Percentiles rank a stretch among this genome's conserved stretches.
phyloP scores from a whole-genome alignment of 2,113 vertebrate genomes.

The Varanus salvator region DNA sequence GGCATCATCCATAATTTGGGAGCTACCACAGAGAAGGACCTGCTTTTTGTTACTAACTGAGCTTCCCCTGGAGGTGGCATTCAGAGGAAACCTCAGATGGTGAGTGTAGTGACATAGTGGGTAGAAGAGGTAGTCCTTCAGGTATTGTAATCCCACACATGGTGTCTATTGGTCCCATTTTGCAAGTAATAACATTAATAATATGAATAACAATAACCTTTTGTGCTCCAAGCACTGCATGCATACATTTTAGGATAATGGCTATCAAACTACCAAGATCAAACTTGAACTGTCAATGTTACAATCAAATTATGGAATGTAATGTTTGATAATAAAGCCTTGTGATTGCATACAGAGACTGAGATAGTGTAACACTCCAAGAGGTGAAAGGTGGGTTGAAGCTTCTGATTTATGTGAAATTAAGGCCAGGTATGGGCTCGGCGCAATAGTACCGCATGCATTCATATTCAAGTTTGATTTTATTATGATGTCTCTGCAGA shows the following conservation, averaged over 20 bases:
- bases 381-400: conserved; percentile 36
- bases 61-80: too few species aligned
- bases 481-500: background rate
- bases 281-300: conserved; percentile 36
- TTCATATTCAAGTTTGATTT: background rate
- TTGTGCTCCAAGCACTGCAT: background rate
- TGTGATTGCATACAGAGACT: conserved; percentile 23
- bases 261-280: conserved; percentile 20
- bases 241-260: conserved; percentile 29
- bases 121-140: too few species aligned
- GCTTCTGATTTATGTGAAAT: conserved; percentile 38
- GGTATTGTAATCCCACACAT: too few species aligned
- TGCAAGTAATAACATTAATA: too few species aligned
- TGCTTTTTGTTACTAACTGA: too few species aligned
- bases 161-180: too few species aligned
- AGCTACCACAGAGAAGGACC: too few species aligned
- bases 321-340: conserved; percentile 47
- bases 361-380: conserved; percentile 27
- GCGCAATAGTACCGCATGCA: background rate
- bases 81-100: too few species aligned
- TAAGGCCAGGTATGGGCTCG: conserved; percentile 19
- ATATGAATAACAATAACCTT: too few species aligned
- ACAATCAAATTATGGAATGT: background rate
- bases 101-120: too few species aligned
- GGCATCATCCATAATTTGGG: too few species aligned